These are phyloP conservation scores for Morpho achilles DNA, from an alignment of 2,888 invertebrate genomes.

Conservation along the genomic window DNA sequence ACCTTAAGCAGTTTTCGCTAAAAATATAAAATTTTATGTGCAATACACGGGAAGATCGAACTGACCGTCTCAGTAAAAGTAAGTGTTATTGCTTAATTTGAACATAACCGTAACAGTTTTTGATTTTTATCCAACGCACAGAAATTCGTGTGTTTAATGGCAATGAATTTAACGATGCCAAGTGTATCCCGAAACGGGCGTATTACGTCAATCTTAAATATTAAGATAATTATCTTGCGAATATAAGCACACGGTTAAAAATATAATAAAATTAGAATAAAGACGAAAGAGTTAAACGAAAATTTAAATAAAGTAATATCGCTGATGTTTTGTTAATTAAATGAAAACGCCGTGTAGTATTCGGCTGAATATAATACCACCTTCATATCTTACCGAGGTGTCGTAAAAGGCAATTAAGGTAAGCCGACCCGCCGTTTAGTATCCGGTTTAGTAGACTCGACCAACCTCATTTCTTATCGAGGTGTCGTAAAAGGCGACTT, in stretches of 20 bases:
- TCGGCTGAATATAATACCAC: too few species aligned
- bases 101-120: conserved; percentile 59
- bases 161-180: conserved; percentile 24
- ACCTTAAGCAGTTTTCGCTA: conserved; percentile 31
- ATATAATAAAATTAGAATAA: not conserved
- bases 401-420: too few species aligned
- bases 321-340: too few species aligned
- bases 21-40: conserved; percentile 76
- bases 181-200: conserved; percentile 9
- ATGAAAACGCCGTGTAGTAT: too few species aligned
- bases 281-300: too few species aligned
- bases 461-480: too few species aligned
- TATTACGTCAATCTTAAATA: conserved; percentile 14
- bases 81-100: conserved; percentile 77
- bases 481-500: too few species aligned
- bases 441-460: too few species aligned
- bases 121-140: conserved; percentile 36
- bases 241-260: too few species aligned
- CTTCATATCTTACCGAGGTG: too few species aligned
- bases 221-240: conserved; percentile 7
- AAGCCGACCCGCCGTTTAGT: too few species aligned
- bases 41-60: conserved; percentile 48
- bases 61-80: conserved; percentile 54
- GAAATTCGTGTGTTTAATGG: conserved; percentile 25
- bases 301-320: too few species aligned